Evolutionary conservation across 2,797 vertebrate species (phyloP), one percentile per base, ranked within the genome.

Genomic region (Platalea minor): DNA sequence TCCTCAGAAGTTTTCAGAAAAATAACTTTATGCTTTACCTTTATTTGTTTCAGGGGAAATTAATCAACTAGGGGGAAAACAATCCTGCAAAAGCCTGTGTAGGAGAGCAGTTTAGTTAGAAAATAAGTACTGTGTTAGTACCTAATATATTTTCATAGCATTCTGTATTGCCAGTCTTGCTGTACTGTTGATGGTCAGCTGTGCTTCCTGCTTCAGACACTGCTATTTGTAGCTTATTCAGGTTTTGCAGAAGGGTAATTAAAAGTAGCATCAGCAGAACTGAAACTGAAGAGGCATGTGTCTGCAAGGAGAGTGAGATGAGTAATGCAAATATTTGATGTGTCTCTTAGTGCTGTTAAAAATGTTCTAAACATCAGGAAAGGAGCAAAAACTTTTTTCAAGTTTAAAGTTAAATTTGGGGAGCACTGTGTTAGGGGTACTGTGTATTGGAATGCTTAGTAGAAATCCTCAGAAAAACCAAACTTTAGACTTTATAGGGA

Each of bases 251-350:
- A 83, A 54, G 77, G 4, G 17, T 61, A 67, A 45, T 92, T 77
- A 93, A 86, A 92, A 95, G 75, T 83, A 94, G 57, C 84, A 88
- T 60, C 75, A 88, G 61, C 75, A 88, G 95, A 97, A 96, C 84
- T 94, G 96, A 97, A 97, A 96, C 93, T 85, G 3, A 41, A 84
- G 76, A 75, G 41, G 13, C 28, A 37, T 48, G 9, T 87, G 75
- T 67, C 72, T 25, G 64, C 79, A 70, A 72, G 83, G 64, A 77
- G 81, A 87, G 48, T 0, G 1, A 83, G 88, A 89, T 93, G 61
- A 94, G 61, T 89, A 77, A 93, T 92, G 82, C 85, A 85, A 83
- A 81, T 70, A 61, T 81, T 89, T 88, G 70, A 61, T 46, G 31
- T 76, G 75, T 70, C 78, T 91, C 53, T 81, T 72, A 61, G 37